Evolutionary conservation across 1,140 invertebrate species (phyloP).

Genomic region (Tetragnatha versicolor): DNA sequence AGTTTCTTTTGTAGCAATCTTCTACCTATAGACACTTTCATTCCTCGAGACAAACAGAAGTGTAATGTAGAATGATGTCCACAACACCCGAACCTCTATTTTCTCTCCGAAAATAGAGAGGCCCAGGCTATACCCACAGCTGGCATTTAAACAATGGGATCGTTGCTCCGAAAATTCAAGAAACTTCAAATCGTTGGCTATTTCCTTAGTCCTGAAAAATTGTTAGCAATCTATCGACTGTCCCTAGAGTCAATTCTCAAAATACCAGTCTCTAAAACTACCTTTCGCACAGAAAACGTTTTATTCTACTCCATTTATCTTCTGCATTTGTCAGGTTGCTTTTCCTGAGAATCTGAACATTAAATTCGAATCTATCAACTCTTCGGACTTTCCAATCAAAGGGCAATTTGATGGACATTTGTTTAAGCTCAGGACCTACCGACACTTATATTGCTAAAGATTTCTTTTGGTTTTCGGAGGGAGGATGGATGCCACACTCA

Average conservation of each 20-base stretch:
- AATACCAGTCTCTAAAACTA: slow-evolving; percentile 33
- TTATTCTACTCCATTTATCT: slow-evolving; percentile 40
- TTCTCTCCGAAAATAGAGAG: too few species aligned
- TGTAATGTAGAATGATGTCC: too few species aligned
- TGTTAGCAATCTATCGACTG: slow-evolving; percentile 45
- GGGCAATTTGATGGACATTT: slow-evolving; percentile 10
- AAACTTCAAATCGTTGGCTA: slow-evolving; percentile 48
- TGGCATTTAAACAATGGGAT: slow-evolving; percentile 28
- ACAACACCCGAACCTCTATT: too few species aligned
- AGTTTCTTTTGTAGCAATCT: too few species aligned
- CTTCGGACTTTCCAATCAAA: slow-evolving; percentile 15
- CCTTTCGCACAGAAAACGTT: slow-evolving; percentile 9
- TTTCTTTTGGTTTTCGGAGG: too few species aligned
- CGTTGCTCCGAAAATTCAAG: slow-evolving; percentile 26
- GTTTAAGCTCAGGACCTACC: too few species aligned
- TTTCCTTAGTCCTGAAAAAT: slow-evolving; percentile 52
- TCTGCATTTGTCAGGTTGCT: slow-evolving; percentile 31
- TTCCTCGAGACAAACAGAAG: too few species aligned
- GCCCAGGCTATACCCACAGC: too few species aligned
- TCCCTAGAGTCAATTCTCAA: slow-evolving; percentile 29
- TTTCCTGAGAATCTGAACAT: slow-evolving; percentile 24
- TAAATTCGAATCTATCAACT: slow-evolving; percentile 45
- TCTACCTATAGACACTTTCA: too few species aligned
- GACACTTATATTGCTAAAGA: too few species aligned
- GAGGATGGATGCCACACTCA: too few species aligned